Conservation (phyloP, 2,113 vertebrate genomes). For the Caretta caretta region DNA sequence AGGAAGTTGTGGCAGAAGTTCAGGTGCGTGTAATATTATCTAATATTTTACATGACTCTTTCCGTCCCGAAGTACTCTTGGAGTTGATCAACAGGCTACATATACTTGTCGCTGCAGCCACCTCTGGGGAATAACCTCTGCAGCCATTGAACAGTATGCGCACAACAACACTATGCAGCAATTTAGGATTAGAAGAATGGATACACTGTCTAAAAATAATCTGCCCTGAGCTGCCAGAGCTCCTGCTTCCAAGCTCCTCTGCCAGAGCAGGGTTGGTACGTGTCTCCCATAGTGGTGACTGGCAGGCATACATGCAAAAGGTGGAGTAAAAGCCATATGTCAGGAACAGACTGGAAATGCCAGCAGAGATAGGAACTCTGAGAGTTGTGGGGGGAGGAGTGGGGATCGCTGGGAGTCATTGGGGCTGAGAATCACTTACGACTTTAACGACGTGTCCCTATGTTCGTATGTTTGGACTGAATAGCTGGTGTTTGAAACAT, state of each 20-base stretch:
- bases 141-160: accelerated
- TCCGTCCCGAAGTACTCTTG: not conserved
- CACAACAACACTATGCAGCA: accelerated
- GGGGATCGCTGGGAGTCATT: not conserved
- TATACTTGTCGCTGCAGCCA: accelerated
- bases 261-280: accelerated
- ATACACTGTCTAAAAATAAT: not conserved
- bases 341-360: accelerated
- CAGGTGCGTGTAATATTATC: conserved; percentile 84
- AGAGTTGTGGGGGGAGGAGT: not conserved
- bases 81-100: accelerated
- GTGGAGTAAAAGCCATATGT: accelerated
- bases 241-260: accelerated
- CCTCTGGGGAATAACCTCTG: not conserved
- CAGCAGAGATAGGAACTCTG: accelerated
- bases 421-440: not conserved
- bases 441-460: accelerated
- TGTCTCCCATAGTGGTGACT: accelerated
- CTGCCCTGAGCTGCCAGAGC: not conserved
- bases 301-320: accelerated
- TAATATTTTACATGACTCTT: not conserved
- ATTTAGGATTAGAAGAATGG: not conserved
- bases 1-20: conserved; percentile 95
- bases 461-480: accelerated
- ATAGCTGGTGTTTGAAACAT: not conserved